These are phyloP conservation scores for Gadopsis bispinosus DNA, from an alignment of 2,797 vertebrate genomes.

Conservation along the genomic window DNA sequence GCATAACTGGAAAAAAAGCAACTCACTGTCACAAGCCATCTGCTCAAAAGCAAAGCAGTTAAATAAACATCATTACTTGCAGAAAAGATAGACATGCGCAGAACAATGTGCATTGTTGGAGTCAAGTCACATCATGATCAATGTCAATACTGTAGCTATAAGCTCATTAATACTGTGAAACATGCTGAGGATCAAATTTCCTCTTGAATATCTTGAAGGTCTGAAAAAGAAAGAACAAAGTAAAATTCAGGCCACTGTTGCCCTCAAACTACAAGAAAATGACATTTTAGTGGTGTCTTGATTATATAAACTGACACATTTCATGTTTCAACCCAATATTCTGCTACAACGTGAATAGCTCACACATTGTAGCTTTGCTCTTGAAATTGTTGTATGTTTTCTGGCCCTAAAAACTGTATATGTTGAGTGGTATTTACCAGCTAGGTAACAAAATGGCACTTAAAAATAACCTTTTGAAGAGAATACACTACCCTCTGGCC, in stretches of 20 bases:
- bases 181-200: slow-evolving; percentile 82
- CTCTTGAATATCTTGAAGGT: slow-evolving; percentile 92
- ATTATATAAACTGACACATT: background rate
- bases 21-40: slow-evolving; percentile 50
- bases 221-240: slow-evolving; percentile 75
- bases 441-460: background rate
- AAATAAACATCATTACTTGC: slow-evolving; percentile 49
- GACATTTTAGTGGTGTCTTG: background rate
- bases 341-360: too few relatives aligned
- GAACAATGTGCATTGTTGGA: background rate
- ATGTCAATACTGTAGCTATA: background rate
- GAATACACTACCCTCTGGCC: background rate
- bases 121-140: slow-evolving; percentile 10
- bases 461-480: background rate
- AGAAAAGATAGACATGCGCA: slow-evolving; percentile 11
- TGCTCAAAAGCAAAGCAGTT: slow-evolving; percentile 55
- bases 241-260: background rate
- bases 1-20: slow-evolving; percentile 18
- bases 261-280: background rate
- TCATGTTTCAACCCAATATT: background rate
- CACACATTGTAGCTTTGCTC: background rate
- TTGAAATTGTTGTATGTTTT: background rate
- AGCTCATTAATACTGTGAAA: slow-evolving; percentile 44
- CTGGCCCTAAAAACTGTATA: background rate
- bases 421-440: background rate